Base-by-base conservation (phyloP, 2,113 vertebrate species). In the Poeciliopsis turrubarensis region DNA sequence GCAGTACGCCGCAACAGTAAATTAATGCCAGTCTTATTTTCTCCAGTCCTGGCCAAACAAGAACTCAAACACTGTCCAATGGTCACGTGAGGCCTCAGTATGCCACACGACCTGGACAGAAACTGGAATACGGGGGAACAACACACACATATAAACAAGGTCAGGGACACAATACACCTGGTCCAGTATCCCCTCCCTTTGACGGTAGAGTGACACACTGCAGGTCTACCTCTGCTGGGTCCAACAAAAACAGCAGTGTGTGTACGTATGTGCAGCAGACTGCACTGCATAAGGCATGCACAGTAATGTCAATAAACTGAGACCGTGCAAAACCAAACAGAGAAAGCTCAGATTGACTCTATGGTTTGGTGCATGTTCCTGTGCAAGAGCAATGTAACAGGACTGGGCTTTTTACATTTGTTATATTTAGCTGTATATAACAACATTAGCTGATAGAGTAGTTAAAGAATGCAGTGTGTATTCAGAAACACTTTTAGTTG, bases 301-400 rank as follows among this genome's bases (percentile, higher is more conserved):
- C 82, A 73, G 86, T 70, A 88, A 85, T 86, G 86, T 92, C 92
- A 92, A 92, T 87, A 92, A 93, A 92, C 90, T 82, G 81, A 82
- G 86, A 89, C 68, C 83, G 88, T 86, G 78, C 29, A 15, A 87
- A 90, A 81, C 78, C 60, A 90, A 92, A 92, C 90, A 91, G 79
- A 87, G 73, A 54, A 69, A 61, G 87, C 87, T 86, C 4, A 86
- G 83, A 91, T 70, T 85, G 77, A 81, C 85, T 82, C 81, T 69
- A 67, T 60, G 61, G 41, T 60, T 63, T 19, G 32, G 57, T 19
- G 19, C 9, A 51, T 82, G 65, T 54, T 26, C 74, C 77, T 47
- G 63, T 69, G 66, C 80, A 57, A 2, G 19, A 78, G 76, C 68
- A 67, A 78, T 1, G 51, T 62, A 64, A 64, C 62, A 39, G 65